Evolutionary conservation across 2,888 invertebrate genomes (phyloP), one percentile per base, ranked within the genome.

Genomic region (Hartigia nigra): DNA sequence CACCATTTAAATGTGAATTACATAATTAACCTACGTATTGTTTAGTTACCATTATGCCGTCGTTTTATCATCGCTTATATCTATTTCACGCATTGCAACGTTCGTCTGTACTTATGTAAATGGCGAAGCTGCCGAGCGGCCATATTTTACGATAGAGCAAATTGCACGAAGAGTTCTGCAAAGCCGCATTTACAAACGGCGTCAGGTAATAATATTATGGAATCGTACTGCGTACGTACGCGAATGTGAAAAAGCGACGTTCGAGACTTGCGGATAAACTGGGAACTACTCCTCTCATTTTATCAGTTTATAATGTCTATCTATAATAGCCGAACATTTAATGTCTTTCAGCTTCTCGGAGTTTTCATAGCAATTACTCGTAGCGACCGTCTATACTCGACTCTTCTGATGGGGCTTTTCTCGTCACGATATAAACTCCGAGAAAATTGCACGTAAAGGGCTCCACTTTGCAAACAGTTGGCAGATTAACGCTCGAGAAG

Each of bases 21-120:
- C 88, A 84, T 88, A 89, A 90, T 90, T 90, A 87, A 84, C 84
- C 31, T 82, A 80, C 80, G 85, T 86, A 88, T 88, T 87, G 90
- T 89, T 87, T 87, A 84, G 84, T 83, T 88, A 86, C 82, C 86
- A 86, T 86, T 83, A 85, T 84, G 82, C 80, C 78, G 32, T 76
- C 77, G 76, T 37, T 81, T 81, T 87, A 88, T 88, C 87, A 83
- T 81, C 82, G 85, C 85, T 87, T 86, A 86, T 87, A 88, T 89
- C 88, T 88, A 83, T 87, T 87, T 88, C 86, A 85, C 87, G 86
- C 86, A 86, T 87, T 84, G 83, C 86, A 86, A 86, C 84, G 85
- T 84, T 83, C 83, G 76, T 78, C 76, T 81, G 83, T 81, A 79
- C 81, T 83, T 85, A 85, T 84, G 85, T 76, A 83, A 84, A 85